Evolutionary conservation across 2,888 invertebrate genomes (phyloP).

Genomic region (Cheiracanthium punctorium): DNA sequence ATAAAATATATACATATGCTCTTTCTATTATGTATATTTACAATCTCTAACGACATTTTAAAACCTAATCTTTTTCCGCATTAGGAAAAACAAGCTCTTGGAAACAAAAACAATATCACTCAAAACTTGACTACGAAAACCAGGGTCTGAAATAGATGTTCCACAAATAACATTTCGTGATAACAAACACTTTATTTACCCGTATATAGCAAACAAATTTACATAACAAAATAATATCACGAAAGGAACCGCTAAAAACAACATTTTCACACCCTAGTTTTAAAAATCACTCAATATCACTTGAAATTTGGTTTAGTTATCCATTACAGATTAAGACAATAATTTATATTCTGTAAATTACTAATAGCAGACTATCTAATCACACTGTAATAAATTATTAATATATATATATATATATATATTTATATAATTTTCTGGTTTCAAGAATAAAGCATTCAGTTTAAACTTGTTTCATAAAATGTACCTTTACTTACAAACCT

Average conservation of each 20-base stretch:
- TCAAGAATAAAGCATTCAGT: too few species aligned
- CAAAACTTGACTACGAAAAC: constrained; percentile 12
- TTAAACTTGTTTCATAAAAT: too few species aligned
- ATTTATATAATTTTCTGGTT: too few species aligned
- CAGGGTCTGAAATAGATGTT: neutral
- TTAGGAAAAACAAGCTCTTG: constrained; percentile 8
- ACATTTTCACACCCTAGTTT: neutral
- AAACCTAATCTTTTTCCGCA: neutral
- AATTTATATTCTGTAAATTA: too few species aligned
- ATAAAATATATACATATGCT: neutral
- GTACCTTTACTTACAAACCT: too few species aligned
- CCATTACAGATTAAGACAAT: neutral
- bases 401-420: too few species aligned
- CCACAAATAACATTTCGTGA: neutral
- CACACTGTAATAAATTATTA: too few species aligned
- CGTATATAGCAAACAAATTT: neutral
- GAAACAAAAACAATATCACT: constrained; percentile 12
- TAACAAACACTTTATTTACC: constrained; percentile 10
- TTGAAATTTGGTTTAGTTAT: neutral
- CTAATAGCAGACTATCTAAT: too few species aligned
- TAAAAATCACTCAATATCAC: neutral
- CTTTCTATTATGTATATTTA: neutral
- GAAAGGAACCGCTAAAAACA: neutral
- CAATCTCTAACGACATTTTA: neutral
- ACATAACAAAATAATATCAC: neutral